Base-by-base conservation (phyloP, 1,140 invertebrate species). In the Drosophila bifasciata region DNA sequence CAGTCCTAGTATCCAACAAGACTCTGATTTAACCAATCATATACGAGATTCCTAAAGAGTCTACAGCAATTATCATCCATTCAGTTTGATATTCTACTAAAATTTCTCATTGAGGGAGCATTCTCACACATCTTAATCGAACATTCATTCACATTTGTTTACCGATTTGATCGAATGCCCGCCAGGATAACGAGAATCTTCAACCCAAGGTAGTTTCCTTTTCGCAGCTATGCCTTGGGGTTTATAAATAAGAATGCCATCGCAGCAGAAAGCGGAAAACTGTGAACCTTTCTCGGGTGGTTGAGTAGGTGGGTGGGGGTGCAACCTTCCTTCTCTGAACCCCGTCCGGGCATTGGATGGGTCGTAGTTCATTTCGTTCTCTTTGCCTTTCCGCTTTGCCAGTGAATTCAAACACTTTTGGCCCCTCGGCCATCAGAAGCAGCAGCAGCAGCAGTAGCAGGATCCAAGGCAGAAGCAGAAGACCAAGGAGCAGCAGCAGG, bases 301-400 rank as follows among this genome's bases (percentile, higher is more conserved):
- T 11, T n/a, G 19, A 16, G n/a, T 11, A 40, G n/a, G 25, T 28
- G 46, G 40, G 55, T 36, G 32, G 53, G 41, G 32, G 53, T 28
- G 66, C 62, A 68, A 68, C 64, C 62, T 32, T n/a, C 23, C 23
- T 5, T 36, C 11, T 68, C 67, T 68, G 46, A 63, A 68, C 49
- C 49, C 61, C 62, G 66, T 56, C 66, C 66, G 23, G 68, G 50
- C 66, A 69, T 28, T 74, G 46, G 50, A 48, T 55, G 81, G 77
- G 83, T 86, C 78, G 78, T 88, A 86, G 81, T 86, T 86, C 83
- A 86, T 86, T 85, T 86, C 81, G 77, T 71, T 80, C 72, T 88
- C 81, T 86, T 86, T 86, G 81, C 83, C 79, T 85, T 88, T 86
- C 81, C 81, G 81, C 77, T 86, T 74, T 81, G 74, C 83, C 74